Conservation (phyloP, 1,140 invertebrate species). For the Eueides isabella region DNA sequence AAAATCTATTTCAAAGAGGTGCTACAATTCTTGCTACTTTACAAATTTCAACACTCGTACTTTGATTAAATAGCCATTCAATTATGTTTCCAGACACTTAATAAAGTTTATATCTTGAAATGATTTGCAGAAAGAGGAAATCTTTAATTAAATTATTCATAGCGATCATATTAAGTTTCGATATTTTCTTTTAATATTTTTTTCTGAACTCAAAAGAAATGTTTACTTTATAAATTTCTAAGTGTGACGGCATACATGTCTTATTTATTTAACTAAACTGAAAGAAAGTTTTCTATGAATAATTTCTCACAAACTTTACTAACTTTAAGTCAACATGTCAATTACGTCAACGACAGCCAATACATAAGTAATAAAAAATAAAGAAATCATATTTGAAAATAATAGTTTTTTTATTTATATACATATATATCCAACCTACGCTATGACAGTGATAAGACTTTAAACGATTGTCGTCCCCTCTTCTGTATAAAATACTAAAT, state of each 20-base stretch:
- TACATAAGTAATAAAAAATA: background rate
- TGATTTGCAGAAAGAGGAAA: background rate
- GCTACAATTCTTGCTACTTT: no score
- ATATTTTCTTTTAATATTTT: background rate
- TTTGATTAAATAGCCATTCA: background rate
- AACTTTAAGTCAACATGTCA: slow-evolving; percentile 10
- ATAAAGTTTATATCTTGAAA: background rate
- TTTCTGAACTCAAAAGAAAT: background rate
- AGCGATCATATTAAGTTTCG: background rate
- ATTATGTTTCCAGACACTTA: background rate
- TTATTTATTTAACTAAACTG: background rate
- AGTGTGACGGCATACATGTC: background rate
- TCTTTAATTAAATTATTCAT: background rate
- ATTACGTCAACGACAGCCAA: background rate
- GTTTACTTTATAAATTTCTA: background rate
- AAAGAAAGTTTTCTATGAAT: background rate
- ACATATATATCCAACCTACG: no score
- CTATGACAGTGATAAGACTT: no score
- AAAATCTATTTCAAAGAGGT: no score
- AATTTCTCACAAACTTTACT: background rate
- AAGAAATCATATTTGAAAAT: background rate
- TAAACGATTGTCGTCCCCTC: no score
- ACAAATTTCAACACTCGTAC: background rate
- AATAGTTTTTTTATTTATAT: no score
- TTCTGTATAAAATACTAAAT: no score